phyloP scores from a whole-genome alignment of 2,797 vertebrate species.

The Pogoniulus pusillus region DNA sequence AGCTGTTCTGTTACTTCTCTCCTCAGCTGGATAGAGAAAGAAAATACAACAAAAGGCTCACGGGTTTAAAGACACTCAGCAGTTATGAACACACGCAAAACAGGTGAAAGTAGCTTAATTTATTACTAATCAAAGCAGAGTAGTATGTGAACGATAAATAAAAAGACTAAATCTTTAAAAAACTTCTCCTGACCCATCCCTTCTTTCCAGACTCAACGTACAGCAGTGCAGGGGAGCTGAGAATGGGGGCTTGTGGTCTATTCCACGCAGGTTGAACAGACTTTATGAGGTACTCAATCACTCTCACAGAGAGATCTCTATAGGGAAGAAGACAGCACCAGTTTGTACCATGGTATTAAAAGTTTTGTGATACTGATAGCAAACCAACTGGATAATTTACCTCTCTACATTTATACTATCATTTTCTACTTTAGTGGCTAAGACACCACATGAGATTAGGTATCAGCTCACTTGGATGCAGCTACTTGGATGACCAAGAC shows the following conservation, averaged over 20 bases:
- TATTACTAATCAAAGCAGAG: neutral
- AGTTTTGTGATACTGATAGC: neutral
- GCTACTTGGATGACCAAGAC: neutral
- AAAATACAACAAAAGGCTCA: neutral
- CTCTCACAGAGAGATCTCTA: neutral
- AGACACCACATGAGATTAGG: neutral
- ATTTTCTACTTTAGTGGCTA: neutral
- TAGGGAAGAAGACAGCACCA: neutral
- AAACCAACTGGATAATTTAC: neutral
- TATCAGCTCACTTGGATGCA: neutral
- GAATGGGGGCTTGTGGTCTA: neutral
- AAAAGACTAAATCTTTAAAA: neutral
- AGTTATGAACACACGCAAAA: neutral
- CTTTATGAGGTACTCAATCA: too few species aligned
- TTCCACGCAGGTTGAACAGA: neutral
- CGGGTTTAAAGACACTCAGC: neutral
- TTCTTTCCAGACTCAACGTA: neutral
- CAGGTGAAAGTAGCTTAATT: neutral
- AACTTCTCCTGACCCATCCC: neutral
- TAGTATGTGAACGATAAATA: neutral
- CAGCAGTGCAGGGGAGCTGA: neutral
- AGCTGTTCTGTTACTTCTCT: neutral
- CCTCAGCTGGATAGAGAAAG: neutral
- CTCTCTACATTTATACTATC: neutral
- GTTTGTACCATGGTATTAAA: neutral